Conservation (phyloP, 2,888 invertebrate species). For the Artemia sinica region DNA sequence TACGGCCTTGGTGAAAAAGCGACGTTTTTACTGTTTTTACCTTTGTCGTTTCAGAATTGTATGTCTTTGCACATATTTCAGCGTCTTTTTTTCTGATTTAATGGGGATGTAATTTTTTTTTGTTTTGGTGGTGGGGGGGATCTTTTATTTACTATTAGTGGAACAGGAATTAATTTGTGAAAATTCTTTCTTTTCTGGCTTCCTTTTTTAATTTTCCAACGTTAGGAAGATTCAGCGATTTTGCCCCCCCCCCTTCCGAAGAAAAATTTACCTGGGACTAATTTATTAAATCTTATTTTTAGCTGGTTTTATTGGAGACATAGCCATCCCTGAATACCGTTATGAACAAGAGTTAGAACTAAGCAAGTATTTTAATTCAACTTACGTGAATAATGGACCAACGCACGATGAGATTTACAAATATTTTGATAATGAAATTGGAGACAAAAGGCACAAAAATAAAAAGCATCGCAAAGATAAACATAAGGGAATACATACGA, state of each 20-base stretch:
- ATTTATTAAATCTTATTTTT: constrained; percentile 32
- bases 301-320: constrained; percentile 68
- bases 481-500: constrained; percentile 18
- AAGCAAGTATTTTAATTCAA: constrained; percentile 31
- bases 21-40: too few relatives aligned
- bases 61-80: too few relatives aligned
- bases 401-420: constrained; percentile 18
- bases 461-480: constrained; percentile 39
- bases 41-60: too few relatives aligned
- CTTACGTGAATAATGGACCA: not conserved
- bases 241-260: not conserved
- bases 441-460: constrained; percentile 8
- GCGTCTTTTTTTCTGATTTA: too few relatives aligned
- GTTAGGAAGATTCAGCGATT: not conserved
- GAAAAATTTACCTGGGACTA: constrained; percentile 22
- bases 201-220: not conserved
- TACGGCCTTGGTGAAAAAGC: too few relatives aligned
- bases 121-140: too few relatives aligned
- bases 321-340: constrained; percentile 49
- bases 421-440: constrained; percentile 21
- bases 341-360: constrained; percentile 38
- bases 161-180: too few relatives aligned
- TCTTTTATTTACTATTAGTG: not conserved
- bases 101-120: too few relatives aligned
- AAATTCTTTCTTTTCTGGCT: not conserved